Conservation (phyloP, 2,113 vertebrate species). For the Zapus hudsonius region DNA sequence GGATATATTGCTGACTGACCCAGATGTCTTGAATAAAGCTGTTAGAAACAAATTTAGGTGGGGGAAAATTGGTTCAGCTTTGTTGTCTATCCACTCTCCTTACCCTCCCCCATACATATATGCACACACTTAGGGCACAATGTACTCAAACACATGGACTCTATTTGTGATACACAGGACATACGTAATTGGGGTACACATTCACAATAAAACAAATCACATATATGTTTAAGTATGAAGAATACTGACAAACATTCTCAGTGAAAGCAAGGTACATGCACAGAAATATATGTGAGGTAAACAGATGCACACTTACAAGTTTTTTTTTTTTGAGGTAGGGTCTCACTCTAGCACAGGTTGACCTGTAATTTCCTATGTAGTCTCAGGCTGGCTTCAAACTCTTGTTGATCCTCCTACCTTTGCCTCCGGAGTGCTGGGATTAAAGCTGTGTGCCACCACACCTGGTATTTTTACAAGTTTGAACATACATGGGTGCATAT, state of each 20-base stretch:
- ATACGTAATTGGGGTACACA: neutral
- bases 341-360: no score
- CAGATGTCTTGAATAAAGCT: slow-evolving; percentile 18
- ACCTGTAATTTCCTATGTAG: no score
- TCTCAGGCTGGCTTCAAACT: no score
- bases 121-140: neutral
- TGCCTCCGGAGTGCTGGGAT: no score
- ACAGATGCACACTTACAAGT: slow-evolving; percentile 17
- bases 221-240: neutral
- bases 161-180: neutral
- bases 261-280: neutral
- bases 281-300: neutral
- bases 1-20: slow-evolving; percentile 1
- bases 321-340: no score
- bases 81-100: neutral
- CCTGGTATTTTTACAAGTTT: no score
- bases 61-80: slow-evolving; percentile 6
- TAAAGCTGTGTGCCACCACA: no score
- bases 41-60: neutral
- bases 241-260: neutral
- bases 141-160: neutral
- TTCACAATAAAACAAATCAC: neutral
- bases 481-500: neutral
- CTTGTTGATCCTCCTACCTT: no score
- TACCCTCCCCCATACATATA: neutral